Conservation (phyloP, 2,113 vertebrate species). For the Mesitornis unicolor region DNA sequence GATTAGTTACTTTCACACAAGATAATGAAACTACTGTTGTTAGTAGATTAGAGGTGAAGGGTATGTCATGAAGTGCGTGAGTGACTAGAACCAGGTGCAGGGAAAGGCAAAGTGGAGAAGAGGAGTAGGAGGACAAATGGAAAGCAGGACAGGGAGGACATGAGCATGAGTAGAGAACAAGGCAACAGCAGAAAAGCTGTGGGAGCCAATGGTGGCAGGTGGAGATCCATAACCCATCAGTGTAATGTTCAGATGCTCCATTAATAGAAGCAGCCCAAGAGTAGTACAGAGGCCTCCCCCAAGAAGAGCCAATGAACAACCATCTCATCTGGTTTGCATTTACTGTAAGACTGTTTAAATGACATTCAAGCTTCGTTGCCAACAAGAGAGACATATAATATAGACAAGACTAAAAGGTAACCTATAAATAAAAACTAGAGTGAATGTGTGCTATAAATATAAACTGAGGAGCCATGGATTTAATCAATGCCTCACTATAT, state of each 20-base stretch:
- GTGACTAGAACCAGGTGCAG: background rate
- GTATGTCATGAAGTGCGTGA: background rate
- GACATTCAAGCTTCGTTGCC: background rate
- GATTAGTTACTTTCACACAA: background rate
- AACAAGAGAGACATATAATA: conserved; percentile 35
- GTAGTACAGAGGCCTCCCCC: background rate
- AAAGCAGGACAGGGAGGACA: background rate
- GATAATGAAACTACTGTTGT: background rate
- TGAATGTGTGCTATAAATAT: conserved; percentile 24
- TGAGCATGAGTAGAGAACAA: background rate
- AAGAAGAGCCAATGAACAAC: background rate
- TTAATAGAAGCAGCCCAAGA: conserved; percentile 28
- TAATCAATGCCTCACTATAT: background rate
- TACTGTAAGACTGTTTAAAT: conserved; percentile 21
- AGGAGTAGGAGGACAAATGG: background rate
- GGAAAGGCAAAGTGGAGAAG: background rate
- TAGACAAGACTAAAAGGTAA: conserved; percentile 25
- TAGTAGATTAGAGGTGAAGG: background rate
- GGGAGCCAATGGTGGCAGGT: background rate
- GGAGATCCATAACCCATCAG: background rate
- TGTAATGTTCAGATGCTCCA: background rate
- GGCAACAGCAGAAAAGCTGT: background rate
- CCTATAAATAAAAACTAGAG: conserved; percentile 44
- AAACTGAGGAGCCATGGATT: background rate
- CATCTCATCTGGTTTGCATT: conserved; percentile 8